Base-by-base conservation (phyloP, 2,113 vertebrate species). In the Parus major region DNA sequence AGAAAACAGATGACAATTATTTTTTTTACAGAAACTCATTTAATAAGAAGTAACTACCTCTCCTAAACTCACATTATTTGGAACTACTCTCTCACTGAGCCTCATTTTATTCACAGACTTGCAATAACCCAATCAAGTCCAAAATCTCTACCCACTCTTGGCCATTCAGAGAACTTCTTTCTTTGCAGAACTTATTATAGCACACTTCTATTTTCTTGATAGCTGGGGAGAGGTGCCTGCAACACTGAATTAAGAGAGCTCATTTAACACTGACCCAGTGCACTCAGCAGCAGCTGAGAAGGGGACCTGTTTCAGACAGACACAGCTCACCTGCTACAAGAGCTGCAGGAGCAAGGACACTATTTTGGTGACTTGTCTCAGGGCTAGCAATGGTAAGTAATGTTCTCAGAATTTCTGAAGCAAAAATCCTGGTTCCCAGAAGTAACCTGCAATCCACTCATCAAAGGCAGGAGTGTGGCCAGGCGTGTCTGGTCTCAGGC, bases 1-100 rank as follows among this genome's bases (percentile, higher is more conserved):
- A 90, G 82, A 82, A 95, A 92, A 63, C 66, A 90, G 57, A 90
- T 60, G 61, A 93, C 75, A 82, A 91, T 79, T 82, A 56, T 78
- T 44, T 79, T 78, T 91, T 91, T 85, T 17, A 68, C 31, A 80
- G 85, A 77, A 93, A 83, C 20, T 86, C 24, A 23, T 92, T 81
- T 71, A 81, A 31, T 60, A 91, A 66, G 59, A 93, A 81, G 79
- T 36, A 71, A 79, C 64, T 81, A 59, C 50, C 35, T 88, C 44
- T 93, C 56, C 72, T 92, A 70, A 86, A 73, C 47, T 84, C 60
- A 65, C 50, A 11, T 78, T 69, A 66, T 71, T 70, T 75, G 47
- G 22, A 88, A 28, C 46, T 47, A 69, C 49, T 33, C 24, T 82
- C 36, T 90, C 44, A 36, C 35, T 78, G 56, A 49, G 72, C 29